These are phyloP conservation scores for Agrotis puta DNA, from an alignment of 2,888 invertebrate genomes.

Conservation along the genomic window DNA sequence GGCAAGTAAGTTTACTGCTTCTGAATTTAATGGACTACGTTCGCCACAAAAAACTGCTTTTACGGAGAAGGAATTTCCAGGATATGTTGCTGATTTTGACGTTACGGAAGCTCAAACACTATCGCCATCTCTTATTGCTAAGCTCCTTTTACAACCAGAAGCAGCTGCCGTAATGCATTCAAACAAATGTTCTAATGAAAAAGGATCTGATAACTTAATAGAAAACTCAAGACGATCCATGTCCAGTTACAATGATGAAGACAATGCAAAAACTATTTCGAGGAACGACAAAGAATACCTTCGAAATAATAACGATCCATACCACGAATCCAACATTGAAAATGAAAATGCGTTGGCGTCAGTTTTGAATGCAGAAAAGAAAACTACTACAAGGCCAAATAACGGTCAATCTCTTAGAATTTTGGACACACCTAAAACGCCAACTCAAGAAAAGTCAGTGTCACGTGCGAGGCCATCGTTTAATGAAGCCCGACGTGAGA, in stretches of 20 bases:
- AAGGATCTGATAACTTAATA: conserved; percentile 13
- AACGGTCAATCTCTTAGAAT: conserved; percentile 8
- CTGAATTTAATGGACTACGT: conserved; percentile 8
- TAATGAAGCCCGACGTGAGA: conserved; percentile 46
- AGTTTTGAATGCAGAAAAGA: conserved; percentile 38
- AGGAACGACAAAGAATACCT: conserved; percentile 14
- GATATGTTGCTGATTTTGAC: background rate
- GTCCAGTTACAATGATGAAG: conserved; percentile 48
- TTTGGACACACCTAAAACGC: conserved; percentile 14
- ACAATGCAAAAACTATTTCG: background rate
- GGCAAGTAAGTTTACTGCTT: conserved; percentile 2
- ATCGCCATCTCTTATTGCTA: conserved; percentile 2
- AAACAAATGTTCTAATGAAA: conserved; percentile 48
- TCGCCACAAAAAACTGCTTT: background rate
- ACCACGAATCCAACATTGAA: conserved; percentile 25
- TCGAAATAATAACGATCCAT: conserved; percentile 15
- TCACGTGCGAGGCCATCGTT: conserved; percentile 24
- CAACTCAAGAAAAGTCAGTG: conserved; percentile 28
- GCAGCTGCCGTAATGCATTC: conserved; percentile 8
- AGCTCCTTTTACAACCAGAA: conserved; percentile 8
- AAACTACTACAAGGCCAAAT: background rate
- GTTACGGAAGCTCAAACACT: conserved; percentile 4
- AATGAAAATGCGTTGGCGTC: conserved; percentile 51
- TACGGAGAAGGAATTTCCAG: conserved; percentile 8
- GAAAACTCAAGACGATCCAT: conserved; percentile 55